These are phyloP conservation scores for Autographa gamma DNA, from an alignment of 2,888 invertebrate genomes.

Conservation along the genomic window DNA sequence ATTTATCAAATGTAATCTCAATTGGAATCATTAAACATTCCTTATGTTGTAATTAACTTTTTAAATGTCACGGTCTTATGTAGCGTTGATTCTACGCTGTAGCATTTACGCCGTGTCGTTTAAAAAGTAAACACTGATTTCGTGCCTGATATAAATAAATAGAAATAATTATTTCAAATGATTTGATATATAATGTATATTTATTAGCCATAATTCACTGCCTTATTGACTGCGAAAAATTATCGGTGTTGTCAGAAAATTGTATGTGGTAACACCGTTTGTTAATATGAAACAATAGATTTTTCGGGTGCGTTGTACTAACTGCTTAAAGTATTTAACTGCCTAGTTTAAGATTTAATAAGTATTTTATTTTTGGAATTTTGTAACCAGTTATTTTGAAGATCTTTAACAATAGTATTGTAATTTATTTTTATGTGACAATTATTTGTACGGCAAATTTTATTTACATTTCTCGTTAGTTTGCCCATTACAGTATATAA, in stretches of 20 bases:
- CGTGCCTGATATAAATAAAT: conserved; percentile 47
- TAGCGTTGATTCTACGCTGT: background rate
- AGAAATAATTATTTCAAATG: conserved; percentile 30
- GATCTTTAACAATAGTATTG: conserved; percentile 17
- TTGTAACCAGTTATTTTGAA: conserved; percentile 40
- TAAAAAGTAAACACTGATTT: conserved; percentile 17
- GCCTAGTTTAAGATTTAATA: conserved; percentile 36
- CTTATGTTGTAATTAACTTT: conserved; percentile 23
- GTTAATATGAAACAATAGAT: background rate
- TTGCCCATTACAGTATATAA: conserved; percentile 35
- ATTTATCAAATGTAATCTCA: conserved; percentile 41
- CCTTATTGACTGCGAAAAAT: conserved; percentile 47
- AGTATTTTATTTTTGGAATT: conserved; percentile 30
- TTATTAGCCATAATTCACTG: conserved; percentile 49
- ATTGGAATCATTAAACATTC: conserved; percentile 43
- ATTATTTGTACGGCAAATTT: conserved; percentile 26
- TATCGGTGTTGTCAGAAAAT: conserved; percentile 14
- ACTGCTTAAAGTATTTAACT: conserved; percentile 47
- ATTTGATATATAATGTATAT: conserved; percentile 38
- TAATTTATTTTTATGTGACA: conserved; percentile 14
- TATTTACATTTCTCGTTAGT: conserved; percentile 30
- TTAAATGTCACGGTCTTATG: background rate
- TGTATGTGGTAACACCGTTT: background rate
- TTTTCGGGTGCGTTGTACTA: conserved; percentile 48
- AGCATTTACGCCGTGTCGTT: background rate